A percentile compares a stretch with the other conserved stretches of the same genome.
Evolutionary conservation across 2,113 vertebrate genomes (phyloP).

Genomic region (Cheilinus undulatus): DNA sequence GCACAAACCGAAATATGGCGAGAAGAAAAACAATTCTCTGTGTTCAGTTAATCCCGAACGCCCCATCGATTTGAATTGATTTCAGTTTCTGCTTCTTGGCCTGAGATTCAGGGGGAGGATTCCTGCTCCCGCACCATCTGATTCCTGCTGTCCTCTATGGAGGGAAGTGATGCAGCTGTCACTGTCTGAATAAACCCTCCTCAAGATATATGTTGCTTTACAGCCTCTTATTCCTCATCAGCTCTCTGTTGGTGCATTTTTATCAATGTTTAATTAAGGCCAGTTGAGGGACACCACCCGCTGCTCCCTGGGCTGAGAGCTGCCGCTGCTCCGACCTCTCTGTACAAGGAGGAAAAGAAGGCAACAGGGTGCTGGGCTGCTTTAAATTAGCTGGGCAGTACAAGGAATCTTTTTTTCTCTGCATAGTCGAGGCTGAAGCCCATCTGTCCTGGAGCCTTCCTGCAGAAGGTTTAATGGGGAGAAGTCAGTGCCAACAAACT

Average conservation of each 20-base stretch:
- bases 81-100: slow-evolving; percentile 63
- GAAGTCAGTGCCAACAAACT: neutral
- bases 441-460: neutral
- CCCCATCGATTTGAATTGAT: slow-evolving; percentile 62
- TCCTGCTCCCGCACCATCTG: slow-evolving; percentile 66
- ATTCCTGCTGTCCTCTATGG: slow-evolving; percentile 52
- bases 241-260: slow-evolving; percentile 23
- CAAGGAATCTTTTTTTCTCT: neutral
- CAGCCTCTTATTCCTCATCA: slow-evolving; percentile 2
- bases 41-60: slow-evolving; percentile 65
- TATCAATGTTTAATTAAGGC: slow-evolving; percentile 64
- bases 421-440: slow-evolving; percentile 35
- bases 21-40: slow-evolving; percentile 56
- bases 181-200: slow-evolving; percentile 34
- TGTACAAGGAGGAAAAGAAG: slow-evolving; percentile 7
- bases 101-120: slow-evolving; percentile 47
- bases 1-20: slow-evolving; percentile 38
- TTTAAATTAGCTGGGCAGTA: slow-evolving; percentile 57
- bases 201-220: neutral
- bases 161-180: slow-evolving; percentile 21
- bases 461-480: slow-evolving; percentile 1
- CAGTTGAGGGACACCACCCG: slow-evolving; percentile 52
- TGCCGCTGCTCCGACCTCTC: slow-evolving; percentile 57
- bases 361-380: slow-evolving; percentile 17
- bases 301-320: slow-evolving; percentile 42